Conservation (phyloP, 2,113 vertebrate species). For the Peromyscus maniculatus region DNA sequence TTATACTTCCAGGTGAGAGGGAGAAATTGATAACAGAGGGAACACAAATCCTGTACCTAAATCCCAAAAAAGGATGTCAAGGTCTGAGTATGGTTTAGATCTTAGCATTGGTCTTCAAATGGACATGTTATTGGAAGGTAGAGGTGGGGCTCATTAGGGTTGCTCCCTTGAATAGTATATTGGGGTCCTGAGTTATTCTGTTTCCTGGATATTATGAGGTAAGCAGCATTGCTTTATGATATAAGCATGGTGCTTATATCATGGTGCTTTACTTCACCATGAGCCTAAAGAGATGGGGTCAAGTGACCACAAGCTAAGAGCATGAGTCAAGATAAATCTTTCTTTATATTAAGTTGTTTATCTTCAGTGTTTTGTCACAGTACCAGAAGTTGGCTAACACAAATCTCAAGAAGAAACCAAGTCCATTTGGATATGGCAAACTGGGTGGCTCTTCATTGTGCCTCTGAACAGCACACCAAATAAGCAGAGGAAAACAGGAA, state of each 20-base stretch:
- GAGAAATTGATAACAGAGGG: not conserved
- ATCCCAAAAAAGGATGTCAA: not conserved
- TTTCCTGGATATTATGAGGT: not conserved
- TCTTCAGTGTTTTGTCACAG: not conserved
- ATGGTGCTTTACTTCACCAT: not conserved
- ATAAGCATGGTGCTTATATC: too few relatives aligned
- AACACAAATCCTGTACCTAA: not conserved
- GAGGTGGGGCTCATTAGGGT: not conserved
- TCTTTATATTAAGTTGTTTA: not conserved
- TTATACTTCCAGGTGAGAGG: not conserved
- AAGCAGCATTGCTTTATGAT: not conserved
- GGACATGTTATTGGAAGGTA: not conserved
- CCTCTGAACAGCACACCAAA: not conserved
- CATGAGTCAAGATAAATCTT: not conserved
- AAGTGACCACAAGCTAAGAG: not conserved
- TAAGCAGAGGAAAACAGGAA: not conserved
- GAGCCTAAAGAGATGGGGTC: not conserved
- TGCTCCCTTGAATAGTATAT: not conserved
- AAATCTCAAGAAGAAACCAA: not conserved
- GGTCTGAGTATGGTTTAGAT: not conserved
- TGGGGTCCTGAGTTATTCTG: not conserved
- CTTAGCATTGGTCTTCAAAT: not conserved
- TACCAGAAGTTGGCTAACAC: not conserved
- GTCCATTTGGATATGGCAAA: not conserved
- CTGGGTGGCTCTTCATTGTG: not conserved